Conservation (phyloP, 1,140 invertebrate species). For the Dolichoris vasculosae region DNA sequence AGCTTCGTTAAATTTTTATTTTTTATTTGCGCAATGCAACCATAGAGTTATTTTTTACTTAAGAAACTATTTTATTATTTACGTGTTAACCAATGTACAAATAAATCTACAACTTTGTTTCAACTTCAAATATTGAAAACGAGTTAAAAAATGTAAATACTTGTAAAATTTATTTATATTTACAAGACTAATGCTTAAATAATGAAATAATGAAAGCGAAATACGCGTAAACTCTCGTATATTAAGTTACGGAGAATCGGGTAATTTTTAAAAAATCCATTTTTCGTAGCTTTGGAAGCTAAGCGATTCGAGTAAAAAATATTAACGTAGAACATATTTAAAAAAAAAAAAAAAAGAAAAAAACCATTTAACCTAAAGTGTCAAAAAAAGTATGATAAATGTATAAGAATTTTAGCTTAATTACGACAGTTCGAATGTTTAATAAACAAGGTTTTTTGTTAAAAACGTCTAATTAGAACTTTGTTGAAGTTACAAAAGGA, state of each 20-base stretch:
- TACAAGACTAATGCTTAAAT: neutral
- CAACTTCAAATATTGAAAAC: neutral
- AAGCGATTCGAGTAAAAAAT: neutral
- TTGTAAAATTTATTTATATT: neutral
- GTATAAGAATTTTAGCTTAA: neutral
- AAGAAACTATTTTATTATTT: neutral
- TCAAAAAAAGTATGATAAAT: neutral
- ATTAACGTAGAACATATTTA: neutral
- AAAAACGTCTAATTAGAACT: slow-evolving; percentile 7
- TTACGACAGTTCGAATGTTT: neutral
- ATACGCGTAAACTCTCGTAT: neutral
- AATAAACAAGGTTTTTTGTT: slow-evolving; percentile 14
- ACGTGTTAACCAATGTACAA: neutral
- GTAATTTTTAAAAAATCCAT: neutral
- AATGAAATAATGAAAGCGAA: neutral
- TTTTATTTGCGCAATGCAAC: neutral
- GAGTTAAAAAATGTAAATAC: too few species aligned
- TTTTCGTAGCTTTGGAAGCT: neutral
- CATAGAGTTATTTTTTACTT: neutral
- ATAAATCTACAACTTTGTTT: neutral
- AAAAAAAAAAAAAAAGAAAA: too few species aligned
- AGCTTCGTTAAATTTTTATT: slow-evolving; percentile 22
- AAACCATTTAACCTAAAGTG: neutral
- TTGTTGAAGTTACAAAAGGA: neutral
- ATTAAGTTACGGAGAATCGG: neutral